Conservation (phyloP, 2,113 vertebrate species). For the Misgurnus mizolepis region DNA sequence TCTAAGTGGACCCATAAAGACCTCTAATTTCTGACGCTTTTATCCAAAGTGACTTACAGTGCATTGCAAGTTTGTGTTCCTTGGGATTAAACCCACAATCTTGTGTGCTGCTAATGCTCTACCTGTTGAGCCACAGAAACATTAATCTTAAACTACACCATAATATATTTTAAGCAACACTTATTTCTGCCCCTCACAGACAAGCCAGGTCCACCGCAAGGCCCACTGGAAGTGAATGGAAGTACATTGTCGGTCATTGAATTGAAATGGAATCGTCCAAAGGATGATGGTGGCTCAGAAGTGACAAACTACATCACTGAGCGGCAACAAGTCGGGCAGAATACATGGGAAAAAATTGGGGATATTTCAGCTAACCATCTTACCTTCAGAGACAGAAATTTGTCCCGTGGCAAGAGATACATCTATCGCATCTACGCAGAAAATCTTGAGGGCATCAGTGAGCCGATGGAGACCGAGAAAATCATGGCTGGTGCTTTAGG, state of each 20-base stretch:
- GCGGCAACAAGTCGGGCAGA: conserved; percentile 73
- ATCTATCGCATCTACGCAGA: conserved; percentile 81
- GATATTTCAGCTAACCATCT: conserved; percentile 68
- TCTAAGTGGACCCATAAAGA: too few relatives aligned
- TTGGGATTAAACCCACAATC: too few relatives aligned
- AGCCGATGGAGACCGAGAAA: conserved; percentile 78
- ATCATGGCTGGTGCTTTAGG: conserved; percentile 80
- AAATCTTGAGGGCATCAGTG: conserved; percentile 77
- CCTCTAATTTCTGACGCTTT: too few relatives aligned
- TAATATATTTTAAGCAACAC: neutral
- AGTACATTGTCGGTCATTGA: conserved; percentile 69
- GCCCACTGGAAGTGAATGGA: conserved; percentile 79
- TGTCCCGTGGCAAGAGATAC: conserved; percentile 80
- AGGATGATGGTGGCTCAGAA: conserved; percentile 78
- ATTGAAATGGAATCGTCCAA: conserved; percentile 79
- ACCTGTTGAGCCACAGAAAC: too few relatives aligned
- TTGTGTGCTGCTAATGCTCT: too few relatives aligned
- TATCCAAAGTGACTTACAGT: too few relatives aligned
- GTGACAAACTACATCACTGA: conserved; percentile 80
- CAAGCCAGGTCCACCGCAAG: conserved; percentile 79
- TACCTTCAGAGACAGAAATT: conserved; percentile 74
- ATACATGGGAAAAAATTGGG: conserved; percentile 78
- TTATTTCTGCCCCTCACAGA: conserved; percentile 61
- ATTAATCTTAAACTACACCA: too few relatives aligned
- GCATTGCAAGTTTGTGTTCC: too few relatives aligned